Base-by-base conservation (phyloP, 2,888 invertebrate genomes). In the Tenodera sinensis region DNA sequence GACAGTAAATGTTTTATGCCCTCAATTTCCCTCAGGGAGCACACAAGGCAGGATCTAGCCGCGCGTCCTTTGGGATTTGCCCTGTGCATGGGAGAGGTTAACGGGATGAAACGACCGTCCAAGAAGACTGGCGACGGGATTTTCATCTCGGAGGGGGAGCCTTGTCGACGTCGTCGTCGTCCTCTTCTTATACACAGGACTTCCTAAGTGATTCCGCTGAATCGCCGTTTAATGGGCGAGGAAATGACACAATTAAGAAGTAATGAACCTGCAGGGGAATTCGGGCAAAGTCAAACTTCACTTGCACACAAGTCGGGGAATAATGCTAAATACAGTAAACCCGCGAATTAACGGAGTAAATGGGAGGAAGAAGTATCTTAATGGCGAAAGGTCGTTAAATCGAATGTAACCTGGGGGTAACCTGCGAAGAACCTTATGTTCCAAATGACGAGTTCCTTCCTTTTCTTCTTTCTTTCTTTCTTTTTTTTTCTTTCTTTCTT, bases 1-100 rank as follows among this genome's bases (percentile, higher is more conserved):
- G 87, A 84, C 88, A 85, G 89, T 89, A 86, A 89, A 89, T 89
- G 89, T 89, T 89, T 89, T 89, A 89, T 89, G 89, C 83, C 28
- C 83, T 89, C 89, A 89, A 89, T 89, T 83, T 89, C 89, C 89
- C 86, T 83, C 83, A 28, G 89, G 86, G 89, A 86, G 83, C 83
- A 83, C 42, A 47, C 83, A 82, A 87, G 34, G 87, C 82, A 87
- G 82, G 87, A 87, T 87, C 87, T 87, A 87, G 30, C 82, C 87
- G n/a, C 82, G 81, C 27, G 82, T 25, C 54, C 54, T 71, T 25
- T 71, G 34, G 87, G 30, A 82, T 87, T 87, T 87, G 34, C 87
- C 87, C 84, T 81, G 81, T 87, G 54, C 82, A 87, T 87, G 82
- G 81, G 87, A 87, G 87, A 82, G 82, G 87, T 87, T 87, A 87